phyloP scores from a whole-genome alignment of 2,113 vertebrate genomes.

The Gnathonemus echidnorhynchus region DNA sequence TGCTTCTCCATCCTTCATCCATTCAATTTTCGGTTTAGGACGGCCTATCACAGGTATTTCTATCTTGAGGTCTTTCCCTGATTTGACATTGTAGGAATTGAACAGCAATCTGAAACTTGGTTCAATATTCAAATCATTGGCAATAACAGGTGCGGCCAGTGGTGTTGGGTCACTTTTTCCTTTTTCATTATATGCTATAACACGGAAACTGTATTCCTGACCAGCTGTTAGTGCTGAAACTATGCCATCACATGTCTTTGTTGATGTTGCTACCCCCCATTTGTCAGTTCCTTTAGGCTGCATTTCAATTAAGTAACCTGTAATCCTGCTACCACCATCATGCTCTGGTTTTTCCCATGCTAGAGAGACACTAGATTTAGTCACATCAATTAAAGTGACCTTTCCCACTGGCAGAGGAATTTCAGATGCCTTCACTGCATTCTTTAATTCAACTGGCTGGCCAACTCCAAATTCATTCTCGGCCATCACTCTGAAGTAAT shows the following conservation, averaged over 20 bases:
- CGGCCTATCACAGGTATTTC: constrained; percentile 77
- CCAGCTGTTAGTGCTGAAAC: constrained; percentile 71
- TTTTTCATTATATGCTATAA: constrained; percentile 79
- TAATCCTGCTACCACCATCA: constrained; percentile 78
- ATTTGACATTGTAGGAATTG: constrained; percentile 74
- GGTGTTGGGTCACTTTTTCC: constrained; percentile 76
- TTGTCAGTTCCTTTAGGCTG: constrained; percentile 76
- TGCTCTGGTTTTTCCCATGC: constrained; percentile 81
- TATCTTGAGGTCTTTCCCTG: constrained; percentile 74
- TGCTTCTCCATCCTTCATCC: constrained; percentile 71
- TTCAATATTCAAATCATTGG: constrained; percentile 76
- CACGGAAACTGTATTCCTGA: constrained; percentile 73
- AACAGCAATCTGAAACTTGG: constrained; percentile 73
- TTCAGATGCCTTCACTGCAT: constrained; percentile 75
- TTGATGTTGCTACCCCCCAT: constrained; percentile 70
- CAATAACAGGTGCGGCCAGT: constrained; percentile 76
- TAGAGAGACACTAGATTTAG: constrained; percentile 72
- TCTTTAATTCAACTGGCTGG: constrained; percentile 66
- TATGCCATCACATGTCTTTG: constrained; percentile 71
- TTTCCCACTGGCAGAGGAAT: constrained; percentile 77
- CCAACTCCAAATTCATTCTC: constrained; percentile 84
- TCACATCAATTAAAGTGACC: constrained; percentile 73
- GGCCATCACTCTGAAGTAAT: constrained; percentile 85
- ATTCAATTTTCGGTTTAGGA: constrained; percentile 70
- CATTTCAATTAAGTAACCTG: constrained; percentile 81